Evolutionary conservation across 1,140 invertebrate genomes (phyloP).

Genomic region (Apis florea): DNA sequence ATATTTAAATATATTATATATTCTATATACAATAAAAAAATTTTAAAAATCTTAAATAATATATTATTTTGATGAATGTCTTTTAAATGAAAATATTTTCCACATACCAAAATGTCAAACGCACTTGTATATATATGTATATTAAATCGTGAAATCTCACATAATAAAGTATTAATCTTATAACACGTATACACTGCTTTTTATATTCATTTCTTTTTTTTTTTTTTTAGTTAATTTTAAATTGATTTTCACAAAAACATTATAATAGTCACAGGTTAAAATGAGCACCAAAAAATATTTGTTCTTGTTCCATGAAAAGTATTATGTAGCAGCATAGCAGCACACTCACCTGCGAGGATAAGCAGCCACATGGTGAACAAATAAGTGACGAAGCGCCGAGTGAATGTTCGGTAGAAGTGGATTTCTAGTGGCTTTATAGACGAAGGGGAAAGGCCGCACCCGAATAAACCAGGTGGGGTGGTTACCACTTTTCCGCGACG

Average conservation of each 20-base stretch:
- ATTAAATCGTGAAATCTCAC: background rate
- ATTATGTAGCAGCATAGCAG: constrained; percentile 6
- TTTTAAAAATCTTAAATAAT: no score
- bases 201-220: background rate
- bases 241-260: constrained; percentile 16
- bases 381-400: constrained; percentile 74
- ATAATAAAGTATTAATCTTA: background rate
- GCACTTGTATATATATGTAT: background rate
- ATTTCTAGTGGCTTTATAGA: constrained; percentile 77
- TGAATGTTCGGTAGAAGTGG: constrained; percentile 75
- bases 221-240: background rate
- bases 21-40: background rate
- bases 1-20: no score
- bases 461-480: constrained; percentile 73
- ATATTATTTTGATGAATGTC: background rate
- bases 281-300: background rate
- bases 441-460: constrained; percentile 77
- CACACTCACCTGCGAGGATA: constrained; percentile 77
- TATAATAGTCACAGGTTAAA: background rate
- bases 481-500: constrained; percentile 69
- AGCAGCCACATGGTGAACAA: constrained; percentile 78
- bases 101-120: background rate
- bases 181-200: constrained; percentile 31
- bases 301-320: constrained; percentile 32
- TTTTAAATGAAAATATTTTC: background rate